Percentiles rank a stretch among this genome's conserved stretches.
phyloP scores from a whole-genome alignment of 2,113 vertebrate species.

The Hippocampus abdominalis region DNA sequence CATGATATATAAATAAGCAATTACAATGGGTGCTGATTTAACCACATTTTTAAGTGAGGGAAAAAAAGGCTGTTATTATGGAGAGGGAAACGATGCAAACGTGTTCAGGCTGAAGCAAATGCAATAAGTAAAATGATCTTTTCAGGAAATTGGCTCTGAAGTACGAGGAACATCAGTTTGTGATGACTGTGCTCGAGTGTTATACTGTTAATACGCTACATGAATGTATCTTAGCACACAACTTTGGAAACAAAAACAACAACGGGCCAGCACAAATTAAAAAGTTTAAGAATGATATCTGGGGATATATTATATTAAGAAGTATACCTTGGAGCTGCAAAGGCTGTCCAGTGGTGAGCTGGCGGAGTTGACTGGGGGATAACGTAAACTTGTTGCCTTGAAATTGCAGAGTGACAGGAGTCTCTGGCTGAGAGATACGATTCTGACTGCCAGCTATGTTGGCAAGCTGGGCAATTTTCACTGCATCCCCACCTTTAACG shows the following conservation, averaged over 20 bases:
- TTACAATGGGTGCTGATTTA: background rate
- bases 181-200: background rate
- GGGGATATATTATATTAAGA: conserved; percentile 8
- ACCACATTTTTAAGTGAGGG: background rate
- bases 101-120: background rate
- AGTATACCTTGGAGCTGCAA: conserved; percentile 89
- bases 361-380: conserved; percentile 88
- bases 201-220: background rate
- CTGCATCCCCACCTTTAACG: conserved; percentile 82
- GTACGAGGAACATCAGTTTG: background rate
- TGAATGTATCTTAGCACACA: background rate
- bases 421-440: conserved; percentile 84
- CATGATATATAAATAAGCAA: conserved; percentile 16
- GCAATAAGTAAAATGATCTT: background rate
- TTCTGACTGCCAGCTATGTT: conserved; percentile 81
- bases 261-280: background rate
- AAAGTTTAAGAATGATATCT: background rate
- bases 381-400: conserved; percentile 92
- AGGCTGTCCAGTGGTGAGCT: conserved; percentile 89
- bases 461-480: conserved; percentile 85
- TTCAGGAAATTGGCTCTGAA: background rate
- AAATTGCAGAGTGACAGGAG: conserved; percentile 89
- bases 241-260: too few species aligned
- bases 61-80: background rate
- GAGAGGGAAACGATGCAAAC: background rate